These are phyloP conservation scores for Meloidogyne floridensis DNA, from an alignment of 1,140 invertebrate species.

Conservation along the genomic window DNA sequence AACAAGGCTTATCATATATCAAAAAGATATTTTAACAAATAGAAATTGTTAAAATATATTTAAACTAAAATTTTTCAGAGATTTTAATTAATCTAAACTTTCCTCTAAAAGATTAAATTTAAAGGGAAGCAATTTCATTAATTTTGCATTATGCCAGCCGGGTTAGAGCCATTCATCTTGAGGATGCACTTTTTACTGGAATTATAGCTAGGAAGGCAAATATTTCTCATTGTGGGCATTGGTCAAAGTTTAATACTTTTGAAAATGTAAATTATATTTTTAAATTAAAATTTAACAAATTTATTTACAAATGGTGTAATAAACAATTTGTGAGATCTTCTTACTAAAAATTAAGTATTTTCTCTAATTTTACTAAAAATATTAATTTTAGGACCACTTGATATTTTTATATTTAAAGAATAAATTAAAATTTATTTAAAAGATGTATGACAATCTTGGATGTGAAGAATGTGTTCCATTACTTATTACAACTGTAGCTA, in stretches of 20 bases:
- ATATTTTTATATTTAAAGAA: too few species aligned
- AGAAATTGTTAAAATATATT: neutral
- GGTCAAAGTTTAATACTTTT: neutral
- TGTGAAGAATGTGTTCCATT: neutral
- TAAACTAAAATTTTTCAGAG: too few species aligned
- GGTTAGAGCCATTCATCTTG: neutral
- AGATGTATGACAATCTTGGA: neutral
- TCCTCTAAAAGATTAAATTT: neutral
- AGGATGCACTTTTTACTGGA: conserved; percentile 5
- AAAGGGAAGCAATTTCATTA: neutral
- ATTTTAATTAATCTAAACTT: too few species aligned
- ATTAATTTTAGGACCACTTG: too few species aligned
- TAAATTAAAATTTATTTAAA: too few species aligned
- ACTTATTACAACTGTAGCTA: neutral
- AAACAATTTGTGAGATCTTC: too few species aligned
- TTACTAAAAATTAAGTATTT: too few species aligned
- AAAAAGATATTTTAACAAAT: too few species aligned
- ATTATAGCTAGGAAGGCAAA: neutral
- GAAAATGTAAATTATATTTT: neutral
- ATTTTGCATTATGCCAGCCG: neutral
- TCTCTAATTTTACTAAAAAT: too few species aligned
- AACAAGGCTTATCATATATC: too few species aligned
- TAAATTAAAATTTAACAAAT: neutral
- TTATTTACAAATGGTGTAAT: neutral
- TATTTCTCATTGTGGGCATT: neutral